Base-by-base conservation (phyloP, 2,797 vertebrate genomes). In the Enteromius viviparus region DNA sequence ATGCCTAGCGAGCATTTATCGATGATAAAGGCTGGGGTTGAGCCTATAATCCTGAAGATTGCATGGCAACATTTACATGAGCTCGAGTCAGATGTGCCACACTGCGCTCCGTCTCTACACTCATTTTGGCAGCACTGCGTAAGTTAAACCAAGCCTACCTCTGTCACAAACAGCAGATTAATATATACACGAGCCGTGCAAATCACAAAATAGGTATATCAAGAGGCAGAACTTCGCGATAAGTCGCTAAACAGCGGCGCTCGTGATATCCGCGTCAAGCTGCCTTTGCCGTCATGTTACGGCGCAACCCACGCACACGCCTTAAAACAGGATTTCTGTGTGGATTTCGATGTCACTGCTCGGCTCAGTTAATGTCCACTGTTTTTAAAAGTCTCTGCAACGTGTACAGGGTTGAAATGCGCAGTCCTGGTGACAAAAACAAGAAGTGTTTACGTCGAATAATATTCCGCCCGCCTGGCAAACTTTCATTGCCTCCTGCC, bases 81-180 rank as follows among this genome's bases (percentile, higher is more conserved):
- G 80, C 84, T 78, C 49, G 65, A 69, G 84, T 90, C 83, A 89
- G 89, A 89, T 51, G 55, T 60, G 60, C 83, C 70, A 91, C 90
- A 82, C 65, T 87, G 91, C 91, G 90, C 90, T 90, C 90, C 88
- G 88, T 90, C 79, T 89, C 86, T 83, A 89, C 92, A 91, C 93
- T 87, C 88, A 88, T 93, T 91, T 89, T 90, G 87, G 90, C 89
- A 80, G 91, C 86, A 90, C 89, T 86, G 88, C 87, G 90, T 84
- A 90, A 89, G 7, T 64, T 58, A 65, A 84, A 8, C 19, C 83
- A 10, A 84, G 26, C 60, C 69, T 66, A 55, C 49, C 40, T 29
- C 26, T 11, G 68, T 34, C 37, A 69, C 51, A 65, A 74, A 32
- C 15, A 19, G 29, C 40, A 23, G 11, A 62, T 53, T 74, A 65